Evolutionary conservation across 2,888 invertebrate species (phyloP).

Genomic region (Chaitophorus viminalis): DNA sequence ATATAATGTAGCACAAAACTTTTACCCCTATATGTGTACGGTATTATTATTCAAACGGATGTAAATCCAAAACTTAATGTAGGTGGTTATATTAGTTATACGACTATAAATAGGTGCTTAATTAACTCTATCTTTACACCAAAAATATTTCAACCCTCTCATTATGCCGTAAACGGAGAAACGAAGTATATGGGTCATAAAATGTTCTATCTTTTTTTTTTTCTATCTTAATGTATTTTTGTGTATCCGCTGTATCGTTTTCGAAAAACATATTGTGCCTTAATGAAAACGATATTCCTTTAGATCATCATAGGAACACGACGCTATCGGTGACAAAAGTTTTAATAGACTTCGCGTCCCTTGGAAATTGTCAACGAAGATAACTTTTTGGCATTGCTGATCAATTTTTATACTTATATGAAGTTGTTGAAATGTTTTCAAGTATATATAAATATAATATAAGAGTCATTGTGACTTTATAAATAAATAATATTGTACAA

Average conservation of each 20-base stretch:
- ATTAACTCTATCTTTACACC: neutral
- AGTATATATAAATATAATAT: neutral
- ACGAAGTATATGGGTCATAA: neutral
- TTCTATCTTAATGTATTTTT: neutral
- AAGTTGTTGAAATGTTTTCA: slow-evolving; percentile 15
- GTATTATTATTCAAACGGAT: too few species aligned
- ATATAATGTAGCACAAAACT: neutral
- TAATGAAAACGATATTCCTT: neutral
- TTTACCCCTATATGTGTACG: neutral
- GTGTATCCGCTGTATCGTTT: neutral
- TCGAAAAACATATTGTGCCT: neutral
- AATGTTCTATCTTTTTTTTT: neutral
- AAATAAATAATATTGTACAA: too few species aligned
- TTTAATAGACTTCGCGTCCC: slow-evolving; percentile 49
- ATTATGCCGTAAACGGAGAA: neutral
- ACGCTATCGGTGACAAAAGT: slow-evolving; percentile 27
- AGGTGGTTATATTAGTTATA: too few species aligned
- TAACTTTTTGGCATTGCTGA: slow-evolving; percentile 17
- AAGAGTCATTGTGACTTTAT: too few species aligned
- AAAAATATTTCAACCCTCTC: neutral
- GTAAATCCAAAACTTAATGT: too few species aligned
- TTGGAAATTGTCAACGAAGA: slow-evolving; percentile 33
- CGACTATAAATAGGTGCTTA: neutral
- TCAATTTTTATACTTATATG: neutral
- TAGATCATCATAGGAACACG: neutral